phyloP scores from a whole-genome alignment of 2,888 invertebrate species.

The Lissocephala sabroskyi region DNA sequence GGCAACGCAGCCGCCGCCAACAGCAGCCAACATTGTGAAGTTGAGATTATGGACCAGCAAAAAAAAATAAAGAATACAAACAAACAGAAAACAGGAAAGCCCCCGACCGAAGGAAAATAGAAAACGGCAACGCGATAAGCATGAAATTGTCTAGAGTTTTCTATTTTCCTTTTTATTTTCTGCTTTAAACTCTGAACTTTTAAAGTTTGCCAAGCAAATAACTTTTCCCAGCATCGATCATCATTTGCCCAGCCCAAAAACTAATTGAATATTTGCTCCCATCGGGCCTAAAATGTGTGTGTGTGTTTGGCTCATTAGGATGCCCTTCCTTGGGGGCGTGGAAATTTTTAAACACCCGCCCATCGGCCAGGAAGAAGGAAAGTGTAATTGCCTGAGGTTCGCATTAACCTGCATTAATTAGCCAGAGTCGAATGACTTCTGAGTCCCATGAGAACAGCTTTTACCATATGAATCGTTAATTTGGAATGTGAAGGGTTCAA shows the following conservation, averaged over 20 bases:
- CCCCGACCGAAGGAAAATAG: neutral
- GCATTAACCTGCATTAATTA: no score
- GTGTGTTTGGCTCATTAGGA: neutral
- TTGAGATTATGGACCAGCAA: slow-evolving; percentile 8
- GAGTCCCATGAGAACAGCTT: no score
- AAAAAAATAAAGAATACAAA: slow-evolving; percentile 12
- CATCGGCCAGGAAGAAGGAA: no score
- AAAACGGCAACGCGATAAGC: slow-evolving; percentile 11
- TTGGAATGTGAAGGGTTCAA: no score
- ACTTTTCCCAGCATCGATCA: slow-evolving; percentile 27
- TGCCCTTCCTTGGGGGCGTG: no score
- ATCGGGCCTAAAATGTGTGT: slow-evolving; percentile 10
- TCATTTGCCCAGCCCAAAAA: slow-evolving; percentile 19
- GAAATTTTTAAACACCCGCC: no score
- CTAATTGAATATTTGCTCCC: slow-evolving; percentile 24
- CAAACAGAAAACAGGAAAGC: neutral
- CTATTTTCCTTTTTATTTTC: no score
- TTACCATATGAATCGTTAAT: no score
- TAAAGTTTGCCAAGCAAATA: slow-evolving; percentile 10
- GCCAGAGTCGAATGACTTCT: no score
- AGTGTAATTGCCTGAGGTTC: no score
- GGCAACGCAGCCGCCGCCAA: neutral
- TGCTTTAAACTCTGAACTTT: neutral
- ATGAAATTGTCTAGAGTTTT: slow-evolving; percentile 2
- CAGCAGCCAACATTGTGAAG: neutral